phyloP scores from a whole-genome alignment of 1,140 invertebrate species.

The Acromyrmex charruanus region DNA sequence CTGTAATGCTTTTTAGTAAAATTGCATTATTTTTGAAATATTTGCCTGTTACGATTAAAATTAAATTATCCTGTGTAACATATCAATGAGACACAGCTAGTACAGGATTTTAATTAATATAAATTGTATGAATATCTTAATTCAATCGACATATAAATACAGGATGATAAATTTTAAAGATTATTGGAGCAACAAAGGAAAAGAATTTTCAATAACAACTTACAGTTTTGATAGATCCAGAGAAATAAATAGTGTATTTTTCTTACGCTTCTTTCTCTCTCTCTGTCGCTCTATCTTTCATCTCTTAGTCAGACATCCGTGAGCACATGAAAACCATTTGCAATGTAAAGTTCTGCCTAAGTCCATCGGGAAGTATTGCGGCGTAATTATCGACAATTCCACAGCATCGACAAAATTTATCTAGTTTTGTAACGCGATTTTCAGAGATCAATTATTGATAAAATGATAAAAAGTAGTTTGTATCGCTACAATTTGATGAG shows the following conservation, averaged over 20 bases:
- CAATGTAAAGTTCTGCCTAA: not conserved
- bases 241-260: slow-evolving; percentile 44
- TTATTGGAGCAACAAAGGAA: not conserved
- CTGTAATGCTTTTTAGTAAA: no score
- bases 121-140: not conserved
- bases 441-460: slow-evolving; percentile 9
- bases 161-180: not conserved
- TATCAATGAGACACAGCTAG: slow-evolving; percentile 3
- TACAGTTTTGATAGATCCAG: not conserved
- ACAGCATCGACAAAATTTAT: not conserved
- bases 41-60: no score
- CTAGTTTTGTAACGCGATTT: slow-evolving; percentile 3
- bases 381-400: not conserved
- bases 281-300: not conserved
- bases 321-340: slow-evolving; percentile 24
- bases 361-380: not conserved
- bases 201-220: slow-evolving; percentile 4
- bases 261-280: not conserved
- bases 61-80: no score
- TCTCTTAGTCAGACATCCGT: not conserved
- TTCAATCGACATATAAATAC: not conserved
- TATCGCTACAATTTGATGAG: not conserved
- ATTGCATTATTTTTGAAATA: no score
- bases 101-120: slow-evolving; percentile 8
- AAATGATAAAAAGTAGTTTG: not conserved